A percentile compares a stretch with the other conserved stretches of the same genome.
Evolutionary conservation across 2,888 invertebrate species (phyloP).

Genomic region (Mechanitis messenoides): DNA sequence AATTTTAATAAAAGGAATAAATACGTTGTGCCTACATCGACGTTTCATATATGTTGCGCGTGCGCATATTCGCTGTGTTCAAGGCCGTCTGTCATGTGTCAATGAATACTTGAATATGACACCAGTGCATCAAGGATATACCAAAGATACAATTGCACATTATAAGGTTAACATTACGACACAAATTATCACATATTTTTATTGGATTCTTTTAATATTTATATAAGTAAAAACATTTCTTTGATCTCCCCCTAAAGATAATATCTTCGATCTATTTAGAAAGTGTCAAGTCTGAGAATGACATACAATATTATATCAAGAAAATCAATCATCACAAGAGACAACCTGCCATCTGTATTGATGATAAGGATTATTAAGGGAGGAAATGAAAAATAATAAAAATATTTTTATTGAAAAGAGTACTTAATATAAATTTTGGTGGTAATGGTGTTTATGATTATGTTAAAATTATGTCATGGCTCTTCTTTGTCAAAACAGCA

Average conservation of each 20-base stretch:
- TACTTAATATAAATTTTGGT: too few relatives aligned
- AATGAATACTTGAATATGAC: conserved; percentile 10
- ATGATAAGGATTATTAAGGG: too few relatives aligned
- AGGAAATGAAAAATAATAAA: too few relatives aligned
- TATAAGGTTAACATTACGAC: too few relatives aligned
- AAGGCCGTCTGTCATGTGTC: conserved; percentile 18
- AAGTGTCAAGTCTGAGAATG: conserved; percentile 17
- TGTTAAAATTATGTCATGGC: too few relatives aligned
- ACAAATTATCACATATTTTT: neutral
- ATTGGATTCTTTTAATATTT: neutral
- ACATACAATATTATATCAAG: conserved; percentile 23
- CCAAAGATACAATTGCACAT: neutral
- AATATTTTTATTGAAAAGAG: too few relatives aligned
- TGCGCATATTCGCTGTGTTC: conserved; percentile 15
- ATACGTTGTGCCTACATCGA: neutral
- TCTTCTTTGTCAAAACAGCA: too few relatives aligned
- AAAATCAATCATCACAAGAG: conserved; percentile 25
- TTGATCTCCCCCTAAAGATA: conserved; percentile 12
- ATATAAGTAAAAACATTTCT: conserved; percentile 5
- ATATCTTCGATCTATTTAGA: conserved; percentile 19
- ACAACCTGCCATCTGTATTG: neutral
- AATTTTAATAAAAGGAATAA: neutral
- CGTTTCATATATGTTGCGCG: conserved; percentile 1
- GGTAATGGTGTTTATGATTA: too few relatives aligned
- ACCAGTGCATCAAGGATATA: conserved; percentile 12